Evolutionary conservation across 2,113 vertebrate species (phyloP), one percentile per base, ranked within the genome.

Genomic region (Pipra filicauda): DNA sequence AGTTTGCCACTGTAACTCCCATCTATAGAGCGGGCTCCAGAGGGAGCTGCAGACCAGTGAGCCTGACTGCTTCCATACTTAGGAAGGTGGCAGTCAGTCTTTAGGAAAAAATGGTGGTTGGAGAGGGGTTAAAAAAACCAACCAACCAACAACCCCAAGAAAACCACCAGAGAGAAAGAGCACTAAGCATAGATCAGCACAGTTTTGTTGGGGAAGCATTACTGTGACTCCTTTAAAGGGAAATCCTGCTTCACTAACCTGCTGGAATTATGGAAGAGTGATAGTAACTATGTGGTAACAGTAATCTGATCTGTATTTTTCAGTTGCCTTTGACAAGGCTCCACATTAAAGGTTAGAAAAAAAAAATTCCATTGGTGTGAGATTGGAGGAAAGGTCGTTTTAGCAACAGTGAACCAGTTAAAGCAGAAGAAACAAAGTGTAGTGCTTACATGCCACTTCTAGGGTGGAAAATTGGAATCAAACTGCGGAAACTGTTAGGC

Each of bases 131-230:
- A 2, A 39, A 37, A 5, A 8, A 6, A 5, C 2, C 16, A 26
- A 11, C 2, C 2, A 8, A 11, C 2, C 15, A 64, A 39, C 39
- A 19, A 31, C n/a, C 12, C 22, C 26, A 12, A 48, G 46, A 70
- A 64, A 43, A 17, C 10, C 7, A n/a, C 7, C 0, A 0, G 4
- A 37, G 12, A 30, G 27, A 41, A 41, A 14, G 12, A 76, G n/a
- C 21, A 7, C 30, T 43, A 71, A 70, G 33, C 51, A 15, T 23
- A 35, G 9, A 43, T 87, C 31, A 41, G 31, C 37, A 9, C 8
- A 35, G 3, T 78, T 81, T 85, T 88, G 2, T n/a, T 71, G 26
- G 5, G 33, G 30, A 81, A 28, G 31, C 8, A 5, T 46, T 66
- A 26, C 6, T 26, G 10, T 59, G 26, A 11, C n/a, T 84, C 6